Evolutionary conservation across 2,888 invertebrate species (phyloP), one percentile per base, ranked within the genome.

Genomic region (Leuctra nigra): DNA sequence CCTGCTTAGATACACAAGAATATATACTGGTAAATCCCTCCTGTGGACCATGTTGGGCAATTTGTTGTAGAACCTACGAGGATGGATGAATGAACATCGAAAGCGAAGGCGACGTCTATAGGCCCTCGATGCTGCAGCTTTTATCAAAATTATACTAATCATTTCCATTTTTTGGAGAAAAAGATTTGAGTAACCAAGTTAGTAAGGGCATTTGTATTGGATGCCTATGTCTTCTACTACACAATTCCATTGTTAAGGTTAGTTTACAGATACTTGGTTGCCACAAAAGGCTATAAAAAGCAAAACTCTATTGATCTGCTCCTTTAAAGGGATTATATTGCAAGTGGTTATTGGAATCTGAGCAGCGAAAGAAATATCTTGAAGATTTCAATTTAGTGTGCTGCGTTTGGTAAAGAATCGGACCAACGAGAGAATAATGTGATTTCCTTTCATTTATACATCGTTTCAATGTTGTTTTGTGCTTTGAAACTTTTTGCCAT

Each of bases 21-120:
- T n/a, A n/a, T n/a, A n/a, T n/a, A n/a, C n/a, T n/a, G 47, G 47
- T 7, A 47, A 24, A 47, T 47, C 47, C 47, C 47, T 47, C 47
- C n/a, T 25, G 25, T 25, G 47, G 47, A 24, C n/a, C n/a, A 14
- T 3, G 47, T 25, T 25, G 47, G 47, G 25, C 47, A 47, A 47
- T 47, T 47, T 47, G 24, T 47, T 23, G 24, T 23, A 22, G 35
- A 16, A 16, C 22, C 14, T 18, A 13, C 50, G 35, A 35, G n/a
- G 50, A 18, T 20, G 20, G 50, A 50, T 50, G 50, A 50, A 50
- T 35, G 50, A 50, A 22, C 18, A 16, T 16, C 13, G 18, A 50
- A 35, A 50, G 35, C 50, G 18, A 35, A 50, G 33, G 35, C 50
- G 50, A 50, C 50, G 50, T 14, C 29, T 18, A 25, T 16, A 48